These are phyloP conservation scores for Arctopsyche grandis DNA, from an alignment of 1,140 invertebrate species.

Conservation along the genomic window DNA sequence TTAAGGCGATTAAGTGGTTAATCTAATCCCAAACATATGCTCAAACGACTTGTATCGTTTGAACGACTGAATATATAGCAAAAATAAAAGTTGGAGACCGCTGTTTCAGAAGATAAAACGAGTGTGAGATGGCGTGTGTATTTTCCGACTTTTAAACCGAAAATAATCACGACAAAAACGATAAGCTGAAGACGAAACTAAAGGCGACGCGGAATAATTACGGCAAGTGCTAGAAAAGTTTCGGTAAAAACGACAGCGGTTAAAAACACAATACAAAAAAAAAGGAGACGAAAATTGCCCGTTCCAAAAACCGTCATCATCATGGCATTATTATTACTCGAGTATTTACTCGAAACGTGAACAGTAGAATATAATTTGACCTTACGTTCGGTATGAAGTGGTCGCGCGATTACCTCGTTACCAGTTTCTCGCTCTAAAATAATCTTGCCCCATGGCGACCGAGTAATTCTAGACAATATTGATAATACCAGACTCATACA, in stretches of 20 bases:
- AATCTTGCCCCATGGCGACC: slow-evolving; percentile 1
- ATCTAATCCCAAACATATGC: too few relatives aligned
- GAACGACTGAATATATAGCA: too few relatives aligned
- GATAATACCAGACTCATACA: background rate
- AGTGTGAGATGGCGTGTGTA: too few relatives aligned
- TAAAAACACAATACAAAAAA: background rate
- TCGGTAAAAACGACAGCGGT: background rate
- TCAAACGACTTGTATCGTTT: too few relatives aligned
- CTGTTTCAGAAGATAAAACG: too few relatives aligned
- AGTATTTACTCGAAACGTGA: background rate
- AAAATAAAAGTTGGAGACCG: too few relatives aligned
- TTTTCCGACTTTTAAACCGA: too few relatives aligned
- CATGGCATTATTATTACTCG: background rate
- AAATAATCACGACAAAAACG: too few relatives aligned
- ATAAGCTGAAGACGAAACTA: background rate
- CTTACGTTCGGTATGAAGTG: background rate
- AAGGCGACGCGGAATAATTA: background rate
- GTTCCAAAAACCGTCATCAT: slow-evolving; percentile 15
- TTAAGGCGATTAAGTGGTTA: too few relatives aligned
- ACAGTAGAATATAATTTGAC: slow-evolving; percentile 3
- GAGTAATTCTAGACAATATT: slow-evolving; percentile 10
- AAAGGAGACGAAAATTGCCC: slow-evolving; percentile 2
- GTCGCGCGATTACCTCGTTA: slow-evolving; percentile 17
- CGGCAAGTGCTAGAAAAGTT: background rate
- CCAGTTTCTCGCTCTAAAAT: slow-evolving; percentile 26